Percentiles rank a stretch among this genome's conserved stretches.
Evolutionary conservation across 2,113 vertebrate genomes (phyloP).

Genomic region (Mionectes macconnelli): DNA sequence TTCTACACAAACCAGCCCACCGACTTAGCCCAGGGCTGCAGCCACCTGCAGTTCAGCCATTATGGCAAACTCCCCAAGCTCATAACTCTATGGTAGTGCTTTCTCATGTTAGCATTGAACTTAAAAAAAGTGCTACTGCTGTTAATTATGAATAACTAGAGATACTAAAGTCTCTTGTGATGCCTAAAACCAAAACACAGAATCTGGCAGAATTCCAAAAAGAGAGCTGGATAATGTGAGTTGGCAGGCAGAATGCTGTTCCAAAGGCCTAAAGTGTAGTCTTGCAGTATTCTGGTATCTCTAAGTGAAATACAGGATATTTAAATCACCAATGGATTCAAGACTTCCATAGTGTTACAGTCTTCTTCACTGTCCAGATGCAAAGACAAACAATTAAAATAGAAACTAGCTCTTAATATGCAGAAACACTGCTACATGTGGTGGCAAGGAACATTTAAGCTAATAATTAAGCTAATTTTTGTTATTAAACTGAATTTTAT

Average conservation of each 20-base stretch:
- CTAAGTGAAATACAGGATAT: background rate
- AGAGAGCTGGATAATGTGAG: background rate
- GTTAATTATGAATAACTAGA: background rate
- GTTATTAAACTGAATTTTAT: background rate
- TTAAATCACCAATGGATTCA: background rate
- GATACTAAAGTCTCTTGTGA: background rate
- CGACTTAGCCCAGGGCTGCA: background rate
- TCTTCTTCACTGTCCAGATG: background rate
- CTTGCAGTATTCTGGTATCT: background rate
- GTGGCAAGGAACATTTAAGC: background rate
- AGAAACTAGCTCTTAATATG: background rate
- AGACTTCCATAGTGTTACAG: background rate
- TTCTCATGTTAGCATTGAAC: background rate
- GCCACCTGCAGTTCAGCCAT: background rate
- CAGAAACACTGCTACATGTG: background rate
- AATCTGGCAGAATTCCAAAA: background rate
- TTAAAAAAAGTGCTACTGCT: background rate
- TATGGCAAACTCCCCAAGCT: background rate
- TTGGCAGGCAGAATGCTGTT: background rate
- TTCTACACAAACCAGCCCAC: background rate
- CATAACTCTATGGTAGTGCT: background rate
- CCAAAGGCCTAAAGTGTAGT: background rate
- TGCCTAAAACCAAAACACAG: background rate
- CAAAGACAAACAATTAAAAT: background rate
- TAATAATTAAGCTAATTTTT: background rate